Percentiles rank a stretch among this genome's conserved stretches.
Conservation (phyloP, 2,888 invertebrate genomes). For the Ophioninae sp. region DNA sequence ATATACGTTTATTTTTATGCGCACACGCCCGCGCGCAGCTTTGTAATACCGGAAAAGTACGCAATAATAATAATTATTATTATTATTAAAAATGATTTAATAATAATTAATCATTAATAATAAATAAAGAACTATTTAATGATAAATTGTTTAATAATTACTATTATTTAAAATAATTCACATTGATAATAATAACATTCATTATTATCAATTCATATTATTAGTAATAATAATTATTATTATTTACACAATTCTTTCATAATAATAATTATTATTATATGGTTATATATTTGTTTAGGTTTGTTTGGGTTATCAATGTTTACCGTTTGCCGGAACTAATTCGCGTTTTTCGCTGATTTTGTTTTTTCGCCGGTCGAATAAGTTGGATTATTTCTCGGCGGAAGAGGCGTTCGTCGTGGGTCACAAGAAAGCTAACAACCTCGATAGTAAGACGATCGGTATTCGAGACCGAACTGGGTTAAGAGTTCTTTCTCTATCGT, state of each 20-base stretch:
- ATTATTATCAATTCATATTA: too few relatives aligned
- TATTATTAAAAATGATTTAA: too few relatives aligned
- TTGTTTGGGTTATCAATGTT: too few relatives aligned
- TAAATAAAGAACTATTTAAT: too few relatives aligned
- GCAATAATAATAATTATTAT: not conserved
- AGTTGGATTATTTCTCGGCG: conserved; percentile 31
- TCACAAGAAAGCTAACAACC: conserved; percentile 62
- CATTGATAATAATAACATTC: too few relatives aligned
- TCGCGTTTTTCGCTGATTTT: not conserved
- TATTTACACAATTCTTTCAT: too few relatives aligned
- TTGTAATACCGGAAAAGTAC: not conserved
- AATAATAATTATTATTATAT: too few relatives aligned
- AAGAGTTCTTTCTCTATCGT: conserved; percentile 61
- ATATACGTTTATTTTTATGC: not conserved
- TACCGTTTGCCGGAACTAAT: conserved; percentile 22
- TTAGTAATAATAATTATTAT: too few relatives aligned
- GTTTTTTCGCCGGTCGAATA: conserved; percentile 30
- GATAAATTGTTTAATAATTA: too few relatives aligned
- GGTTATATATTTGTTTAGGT: not conserved
- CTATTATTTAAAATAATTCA: too few relatives aligned
- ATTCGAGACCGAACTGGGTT: conserved; percentile 64
- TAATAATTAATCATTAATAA: too few relatives aligned
- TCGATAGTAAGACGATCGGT: conserved; percentile 52
- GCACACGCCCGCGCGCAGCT: not conserved
- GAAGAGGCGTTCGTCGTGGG: conserved; percentile 28